Percentiles rank a stretch among this genome's conserved stretches.
Conservation (phyloP, 2,888 invertebrate species). For the Balanococcus diminutus region DNA sequence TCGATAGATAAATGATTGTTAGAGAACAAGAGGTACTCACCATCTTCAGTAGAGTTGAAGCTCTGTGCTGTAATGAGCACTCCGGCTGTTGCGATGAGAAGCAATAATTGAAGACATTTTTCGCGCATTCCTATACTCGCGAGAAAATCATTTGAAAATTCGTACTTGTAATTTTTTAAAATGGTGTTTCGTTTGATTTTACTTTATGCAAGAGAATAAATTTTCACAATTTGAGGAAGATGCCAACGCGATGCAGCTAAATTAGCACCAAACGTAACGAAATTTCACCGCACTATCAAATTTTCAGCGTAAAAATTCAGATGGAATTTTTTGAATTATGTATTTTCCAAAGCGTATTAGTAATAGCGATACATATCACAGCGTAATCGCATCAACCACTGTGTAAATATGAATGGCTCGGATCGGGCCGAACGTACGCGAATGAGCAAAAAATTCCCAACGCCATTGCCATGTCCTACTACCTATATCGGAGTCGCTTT, state of each 20-base stretch:
- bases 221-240: neutral
- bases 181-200: neutral
- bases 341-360: neutral
- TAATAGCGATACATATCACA: neutral
- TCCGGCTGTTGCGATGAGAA: neutral
- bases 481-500: neutral
- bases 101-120: neutral
- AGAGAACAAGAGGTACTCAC: no score
- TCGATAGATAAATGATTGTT: no score
- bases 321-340: neutral
- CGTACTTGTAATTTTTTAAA: neutral
- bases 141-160: neutral
- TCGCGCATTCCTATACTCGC: neutral
- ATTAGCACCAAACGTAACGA: neutral
- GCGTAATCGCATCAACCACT: conserved; percentile 5
- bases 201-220: neutral
- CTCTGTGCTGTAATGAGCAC: neutral
- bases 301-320: neutral
- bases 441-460: neutral
- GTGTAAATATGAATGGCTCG: neutral
- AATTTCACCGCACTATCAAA: neutral
- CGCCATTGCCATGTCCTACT: neutral
- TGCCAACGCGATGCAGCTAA: neutral
- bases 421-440: neutral
- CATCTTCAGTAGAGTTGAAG: neutral